Evolutionary conservation across 2,797 vertebrate genomes (phyloP), one percentile per base, ranked within the genome.

Genomic region (Amphiprion clarkii): DNA sequence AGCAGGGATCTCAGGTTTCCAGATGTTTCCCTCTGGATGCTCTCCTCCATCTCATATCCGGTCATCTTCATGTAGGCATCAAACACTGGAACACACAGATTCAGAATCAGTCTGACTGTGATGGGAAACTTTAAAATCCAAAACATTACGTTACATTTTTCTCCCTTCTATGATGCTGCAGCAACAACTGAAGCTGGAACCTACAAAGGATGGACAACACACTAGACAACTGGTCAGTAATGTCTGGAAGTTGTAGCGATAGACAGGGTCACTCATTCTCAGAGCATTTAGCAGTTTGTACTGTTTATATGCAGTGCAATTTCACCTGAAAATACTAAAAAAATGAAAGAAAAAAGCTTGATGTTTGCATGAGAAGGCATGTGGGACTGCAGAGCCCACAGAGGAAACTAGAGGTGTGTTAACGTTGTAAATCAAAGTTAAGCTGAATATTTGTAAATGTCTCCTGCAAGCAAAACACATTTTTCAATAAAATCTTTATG

Each of bases 41-140:
- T 99, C 86, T 99, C 97, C 88, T 99, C 98, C 12, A 99, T 96
- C 81, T 99, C 96, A 67, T 92, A 98, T 58, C 98, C 98, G 0
- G 97, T 92, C 85, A 99, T 89, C 51, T 97, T 98, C 96, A 97
- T 98, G 92, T 99, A 99, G 8, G 96, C 96, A 25, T 96, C 95
- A 86, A 99, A 98, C 52, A 98, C 98, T 99, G 93, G 81, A 93
- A 86, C 54, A 61, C 49, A 67, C 7, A 46, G 4, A 39, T 40
- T 64, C 53, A 74, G 2, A 72, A 17, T 79, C 5, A 69, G 54
- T 29, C 6, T 21, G 27, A 55, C 31, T 33, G 3, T 42, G 10
- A 42, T 2, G 40, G 2, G 40, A 42, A 42, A 42, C 40, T 13
- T 42, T 3, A 42, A 42, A 42, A 42, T 6, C 31, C 6, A 6